Percentiles rank a stretch among this genome's conserved stretches.
Evolutionary conservation across 2,797 vertebrate species (phyloP).

Genomic region (Neoniphon sammara): DNA sequence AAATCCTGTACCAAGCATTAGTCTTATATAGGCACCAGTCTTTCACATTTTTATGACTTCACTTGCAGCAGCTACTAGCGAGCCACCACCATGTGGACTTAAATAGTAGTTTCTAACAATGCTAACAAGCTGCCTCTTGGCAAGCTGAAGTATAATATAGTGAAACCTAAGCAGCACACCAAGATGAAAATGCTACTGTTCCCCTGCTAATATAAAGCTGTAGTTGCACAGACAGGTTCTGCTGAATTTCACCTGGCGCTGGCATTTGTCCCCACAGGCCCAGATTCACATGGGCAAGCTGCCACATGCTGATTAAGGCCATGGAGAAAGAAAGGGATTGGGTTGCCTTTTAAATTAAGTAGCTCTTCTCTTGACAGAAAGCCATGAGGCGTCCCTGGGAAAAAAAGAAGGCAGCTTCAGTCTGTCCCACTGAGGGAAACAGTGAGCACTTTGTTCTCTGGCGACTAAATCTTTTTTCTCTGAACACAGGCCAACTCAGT

Average conservation of each 20-base stretch:
- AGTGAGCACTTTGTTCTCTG: constrained; percentile 58
- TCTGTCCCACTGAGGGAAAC: constrained; percentile 51
- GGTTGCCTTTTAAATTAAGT: constrained; percentile 56
- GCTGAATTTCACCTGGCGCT: constrained; percentile 18
- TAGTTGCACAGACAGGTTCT: not conserved
- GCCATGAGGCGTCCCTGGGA: constrained; percentile 50
- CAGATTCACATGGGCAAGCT: constrained; percentile 44
- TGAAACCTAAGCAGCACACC: not conserved
- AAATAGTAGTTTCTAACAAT: not conserved
- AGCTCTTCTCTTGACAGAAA: constrained; percentile 42
- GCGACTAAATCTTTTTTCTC: constrained; percentile 22
- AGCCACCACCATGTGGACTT: not conserved
- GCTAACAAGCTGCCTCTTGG: not conserved
- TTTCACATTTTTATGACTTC: too few relatives aligned
- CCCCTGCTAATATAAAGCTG: not conserved
- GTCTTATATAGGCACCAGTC: too few relatives aligned
- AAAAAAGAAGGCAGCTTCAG: constrained; percentile 42
- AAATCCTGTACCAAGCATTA: too few relatives aligned
- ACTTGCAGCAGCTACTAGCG: not conserved
- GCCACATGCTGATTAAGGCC: constrained; percentile 45
- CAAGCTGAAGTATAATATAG: not conserved
- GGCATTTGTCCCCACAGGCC: constrained; percentile 12
- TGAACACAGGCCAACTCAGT: constrained; percentile 49
- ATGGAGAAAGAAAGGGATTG: constrained; percentile 44
- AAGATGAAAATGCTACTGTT: not conserved